phyloP scores from a whole-genome alignment of 2,888 invertebrate species.

The Torymus texanus region DNA sequence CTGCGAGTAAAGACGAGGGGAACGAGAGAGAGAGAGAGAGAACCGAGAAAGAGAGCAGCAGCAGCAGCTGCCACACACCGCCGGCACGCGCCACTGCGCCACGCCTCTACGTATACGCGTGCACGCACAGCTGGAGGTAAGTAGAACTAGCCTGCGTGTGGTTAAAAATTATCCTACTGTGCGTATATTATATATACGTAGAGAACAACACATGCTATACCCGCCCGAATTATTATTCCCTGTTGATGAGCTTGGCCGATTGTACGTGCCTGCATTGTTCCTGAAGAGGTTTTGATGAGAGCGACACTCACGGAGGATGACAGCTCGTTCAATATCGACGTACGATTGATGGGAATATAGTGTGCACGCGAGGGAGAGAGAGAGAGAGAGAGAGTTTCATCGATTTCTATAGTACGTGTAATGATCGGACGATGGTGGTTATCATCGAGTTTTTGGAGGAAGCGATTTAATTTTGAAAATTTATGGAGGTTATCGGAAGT shows the following conservation, averaged over 20 bases:
- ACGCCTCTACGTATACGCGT: constrained; percentile 40
- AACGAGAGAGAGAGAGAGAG: constrained; percentile 18
- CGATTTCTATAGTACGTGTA: too few relatives aligned
- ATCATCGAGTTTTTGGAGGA: not conserved
- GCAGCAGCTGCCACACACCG: not conserved
- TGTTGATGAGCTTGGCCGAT: too few relatives aligned
- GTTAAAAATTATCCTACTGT: constrained; percentile 31
- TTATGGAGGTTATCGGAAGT: not conserved
- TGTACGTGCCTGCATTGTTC: too few relatives aligned
- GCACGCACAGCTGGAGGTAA: constrained; percentile 29
- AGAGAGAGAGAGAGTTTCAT: too few relatives aligned
- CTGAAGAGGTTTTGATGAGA: too few relatives aligned
- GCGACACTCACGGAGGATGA: too few relatives aligned
- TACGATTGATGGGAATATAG: too few relatives aligned
- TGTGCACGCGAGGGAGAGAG: too few relatives aligned
- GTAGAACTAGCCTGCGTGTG: not conserved
- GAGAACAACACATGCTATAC: too few relatives aligned
- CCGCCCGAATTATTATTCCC: too few relatives aligned
- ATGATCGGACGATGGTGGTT: not conserved
- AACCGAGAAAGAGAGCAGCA: constrained; percentile 24
- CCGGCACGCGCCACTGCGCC: constrained; percentile 58
- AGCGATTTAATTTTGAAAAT: not conserved
- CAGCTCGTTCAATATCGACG: too few relatives aligned
- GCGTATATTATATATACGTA: too few relatives aligned
- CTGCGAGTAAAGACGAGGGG: not conserved